Base-by-base conservation (phyloP, 30 jellyfish, hydroid and myxozoan species). In the Hydractinia echinata region DNA sequence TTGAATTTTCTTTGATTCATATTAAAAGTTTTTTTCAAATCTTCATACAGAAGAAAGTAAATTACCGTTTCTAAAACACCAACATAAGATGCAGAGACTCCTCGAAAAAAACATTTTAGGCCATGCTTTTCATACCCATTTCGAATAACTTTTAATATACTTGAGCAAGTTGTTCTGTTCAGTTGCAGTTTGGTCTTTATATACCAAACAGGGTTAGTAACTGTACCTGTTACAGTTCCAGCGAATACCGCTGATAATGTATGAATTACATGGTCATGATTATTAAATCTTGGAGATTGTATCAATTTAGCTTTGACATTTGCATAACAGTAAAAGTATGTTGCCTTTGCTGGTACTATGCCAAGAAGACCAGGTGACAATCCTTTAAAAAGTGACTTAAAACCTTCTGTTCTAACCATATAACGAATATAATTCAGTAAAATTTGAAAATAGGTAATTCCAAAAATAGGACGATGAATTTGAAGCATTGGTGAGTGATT, bases 31-130 rank as follows among this genome's bases (percentile, higher is more conserved):
- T 86, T 86, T 73, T 95, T 95, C 76, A 89, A 84, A 52, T 87
- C 92, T 81, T 95, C 99, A 81, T 95, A 95, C 9, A 95, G 84
- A 3, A 95, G 95, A 67, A 89, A 95, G 76, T 95, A 93, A 67
- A 95, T 89, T 51, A 95, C 91, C 8, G 99, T 95, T 84, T 95
- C 99, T 77, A 90, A 74, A 14, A 88, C 88, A 15, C 99, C 99
- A 51, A 82, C 84, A 72, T 95, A 95, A 6, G 99, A 95, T 48
- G 99, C 97, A 7, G 97, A 85, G 3, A 95, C 86, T 5, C 99
- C 99, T 52, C 99, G 93, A 77, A 86, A 95, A 72, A 95, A 95
- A 20, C 99, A 96, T 20, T 51, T 21, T 15, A 88, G 56, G 58
- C 99, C 99, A 49, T 94, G 86, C 18, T 82, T 83, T 77, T 77